Conservation (phyloP, 2,113 vertebrate genomes). For the Erythrolamprus reginae region DNA sequence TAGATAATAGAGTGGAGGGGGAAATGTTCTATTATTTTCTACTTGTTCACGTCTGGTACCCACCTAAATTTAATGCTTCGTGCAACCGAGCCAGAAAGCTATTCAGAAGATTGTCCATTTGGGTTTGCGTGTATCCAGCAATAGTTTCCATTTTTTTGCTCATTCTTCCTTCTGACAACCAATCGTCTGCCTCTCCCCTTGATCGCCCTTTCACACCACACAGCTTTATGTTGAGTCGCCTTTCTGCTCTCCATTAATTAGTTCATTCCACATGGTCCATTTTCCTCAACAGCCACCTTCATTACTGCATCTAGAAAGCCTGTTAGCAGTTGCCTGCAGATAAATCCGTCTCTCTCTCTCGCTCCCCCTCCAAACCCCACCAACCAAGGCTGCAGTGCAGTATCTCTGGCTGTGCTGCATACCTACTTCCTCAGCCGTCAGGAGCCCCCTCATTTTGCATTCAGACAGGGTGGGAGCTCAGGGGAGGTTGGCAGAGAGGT, state of each 20-base stretch:
- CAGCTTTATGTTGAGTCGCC: not conserved
- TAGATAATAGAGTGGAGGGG: not conserved
- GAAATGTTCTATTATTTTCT: not conserved
- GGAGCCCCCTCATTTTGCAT: constrained; percentile 12
- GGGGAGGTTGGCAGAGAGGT: constrained; percentile 22
- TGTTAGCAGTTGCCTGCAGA: not conserved
- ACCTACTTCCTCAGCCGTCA: not conserved
- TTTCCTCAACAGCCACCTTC: constrained; percentile 3
- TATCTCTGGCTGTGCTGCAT: not conserved
- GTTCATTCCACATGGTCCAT: not conserved
- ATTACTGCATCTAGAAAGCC: not conserved
- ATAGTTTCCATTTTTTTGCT: not conserved
- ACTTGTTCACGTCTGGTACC: not conserved
- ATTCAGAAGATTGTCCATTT: not conserved
- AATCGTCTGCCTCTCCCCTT: not conserved
- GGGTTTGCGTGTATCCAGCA: no score
- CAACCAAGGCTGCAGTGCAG: constrained; percentile 42
- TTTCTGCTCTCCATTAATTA: not conserved
- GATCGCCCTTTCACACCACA: not conserved
- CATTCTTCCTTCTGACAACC: not conserved
- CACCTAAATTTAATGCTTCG: not conserved
- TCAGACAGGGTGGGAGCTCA: not conserved
- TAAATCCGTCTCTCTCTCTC: not conserved
- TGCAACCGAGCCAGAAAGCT: no score
- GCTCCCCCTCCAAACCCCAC: not conserved